phyloP scores from a whole-genome alignment of 2,888 invertebrate species.

The Amiota minor region DNA sequence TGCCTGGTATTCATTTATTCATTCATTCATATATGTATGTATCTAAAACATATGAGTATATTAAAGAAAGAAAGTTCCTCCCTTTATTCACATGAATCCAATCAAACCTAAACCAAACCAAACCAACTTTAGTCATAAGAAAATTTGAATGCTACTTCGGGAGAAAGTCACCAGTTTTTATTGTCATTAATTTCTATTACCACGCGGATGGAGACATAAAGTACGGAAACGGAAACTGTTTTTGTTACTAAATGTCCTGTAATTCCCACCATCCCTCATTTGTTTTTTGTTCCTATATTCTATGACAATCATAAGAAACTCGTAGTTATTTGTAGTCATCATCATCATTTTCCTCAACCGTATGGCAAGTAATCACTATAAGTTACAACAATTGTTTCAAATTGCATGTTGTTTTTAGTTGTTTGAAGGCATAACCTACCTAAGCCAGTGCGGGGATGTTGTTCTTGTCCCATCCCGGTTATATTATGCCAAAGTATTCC shows the following conservation, averaged over 20 bases:
- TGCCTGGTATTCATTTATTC: too few species aligned
- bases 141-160: too few species aligned
- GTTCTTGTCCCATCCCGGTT: not conserved
- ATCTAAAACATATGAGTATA: too few species aligned
- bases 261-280: not conserved
- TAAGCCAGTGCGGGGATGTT: constrained; percentile 40
- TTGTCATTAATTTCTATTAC: constrained; percentile 65
- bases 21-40: too few species aligned
- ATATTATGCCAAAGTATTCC: constrained; percentile 54
- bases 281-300: not conserved
- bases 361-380: constrained; percentile 39
- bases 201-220: constrained; percentile 54
- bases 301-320: too few species aligned
- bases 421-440: too few species aligned
- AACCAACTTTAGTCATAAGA: too few species aligned
- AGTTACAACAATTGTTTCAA: constrained; percentile 63
- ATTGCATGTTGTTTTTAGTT: constrained; percentile 35
- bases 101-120: too few species aligned
- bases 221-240: constrained; percentile 22
- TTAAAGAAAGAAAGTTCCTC: too few species aligned
- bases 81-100: too few species aligned
- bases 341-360: not conserved
- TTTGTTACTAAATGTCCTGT: not conserved
- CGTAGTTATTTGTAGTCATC: too few species aligned
- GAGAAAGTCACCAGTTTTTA: not conserved